These are phyloP conservation scores for Orientallactaga bullata DNA, from an alignment of 2,113 vertebrate species.

Conservation along the genomic window DNA sequence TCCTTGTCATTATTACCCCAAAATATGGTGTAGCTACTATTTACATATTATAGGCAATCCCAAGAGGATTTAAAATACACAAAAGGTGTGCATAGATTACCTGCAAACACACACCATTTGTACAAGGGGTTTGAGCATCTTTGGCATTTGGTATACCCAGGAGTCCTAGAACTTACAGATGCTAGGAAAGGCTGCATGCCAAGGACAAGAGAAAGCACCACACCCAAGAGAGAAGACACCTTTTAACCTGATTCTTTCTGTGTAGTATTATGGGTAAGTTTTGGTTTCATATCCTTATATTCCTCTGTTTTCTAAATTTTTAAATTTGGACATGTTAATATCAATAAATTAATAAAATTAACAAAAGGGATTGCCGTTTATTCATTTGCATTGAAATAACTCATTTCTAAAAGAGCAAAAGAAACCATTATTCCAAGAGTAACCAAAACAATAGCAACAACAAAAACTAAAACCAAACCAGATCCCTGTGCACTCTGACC, in stretches of 20 bases:
- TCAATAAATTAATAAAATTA: constrained; percentile 15
- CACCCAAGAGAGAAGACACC: not conserved
- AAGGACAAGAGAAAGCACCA: not conserved
- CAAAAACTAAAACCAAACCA: not conserved
- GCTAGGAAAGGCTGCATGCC: not conserved
- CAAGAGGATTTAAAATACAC: not conserved
- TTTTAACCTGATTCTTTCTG: constrained; percentile 1
- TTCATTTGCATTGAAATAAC: not conserved
- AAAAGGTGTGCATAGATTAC: not conserved
- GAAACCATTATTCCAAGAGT: not conserved
- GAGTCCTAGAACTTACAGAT: not conserved
- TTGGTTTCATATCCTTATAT: not conserved
- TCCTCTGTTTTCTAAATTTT: not conserved
- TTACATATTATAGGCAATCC: not conserved
- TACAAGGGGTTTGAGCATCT: not conserved
- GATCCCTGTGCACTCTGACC: not conserved
- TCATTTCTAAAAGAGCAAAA: not conserved
- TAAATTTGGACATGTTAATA: not conserved
- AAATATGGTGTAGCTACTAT: not conserved
- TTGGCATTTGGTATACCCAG: not conserved
- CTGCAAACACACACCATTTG: not conserved
- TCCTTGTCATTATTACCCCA: not conserved
- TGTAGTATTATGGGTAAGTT: not conserved
- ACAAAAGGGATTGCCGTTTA: not conserved
- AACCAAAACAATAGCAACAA: not conserved